phyloP scores from a whole-genome alignment of 2,797 vertebrate species.

The Cossypha caffra region DNA sequence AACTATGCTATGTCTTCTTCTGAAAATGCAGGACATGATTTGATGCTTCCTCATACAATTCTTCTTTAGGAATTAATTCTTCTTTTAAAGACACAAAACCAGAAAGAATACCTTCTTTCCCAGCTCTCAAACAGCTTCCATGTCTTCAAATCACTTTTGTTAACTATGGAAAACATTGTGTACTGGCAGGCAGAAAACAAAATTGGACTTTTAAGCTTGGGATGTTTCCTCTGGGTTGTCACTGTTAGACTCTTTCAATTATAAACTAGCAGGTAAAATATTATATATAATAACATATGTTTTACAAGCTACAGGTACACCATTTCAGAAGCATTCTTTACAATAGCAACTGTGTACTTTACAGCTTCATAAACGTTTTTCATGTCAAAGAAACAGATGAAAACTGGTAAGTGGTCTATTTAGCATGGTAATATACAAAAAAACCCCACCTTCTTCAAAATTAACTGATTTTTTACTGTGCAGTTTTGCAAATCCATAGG shows the following conservation, averaged over 20 bases:
- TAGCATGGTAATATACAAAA: background rate
- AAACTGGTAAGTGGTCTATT: background rate
- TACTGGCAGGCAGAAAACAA: background rate
- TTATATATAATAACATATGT: background rate
- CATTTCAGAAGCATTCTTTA: background rate
- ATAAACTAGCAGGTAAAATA: background rate
- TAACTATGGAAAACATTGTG: background rate
- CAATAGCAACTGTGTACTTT: background rate
- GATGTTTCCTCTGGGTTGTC: background rate
- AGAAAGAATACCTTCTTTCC: background rate
- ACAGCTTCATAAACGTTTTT: background rate
- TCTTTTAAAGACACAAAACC: background rate
- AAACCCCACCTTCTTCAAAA: background rate
- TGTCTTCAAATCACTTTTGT: background rate
- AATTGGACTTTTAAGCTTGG: background rate
- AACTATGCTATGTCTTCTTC: background rate
- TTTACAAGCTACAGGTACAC: background rate
- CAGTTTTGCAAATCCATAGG: background rate
- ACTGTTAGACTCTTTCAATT: background rate
- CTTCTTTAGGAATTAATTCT: background rate
- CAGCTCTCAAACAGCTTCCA: background rate
- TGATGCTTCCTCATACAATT: background rate
- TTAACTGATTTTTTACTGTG: background rate
- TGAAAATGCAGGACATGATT: background rate
- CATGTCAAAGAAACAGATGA: background rate